Evolutionary conservation across 2,888 invertebrate genomes (phyloP).

Genomic region (Eupithecia subumbrata): DNA sequence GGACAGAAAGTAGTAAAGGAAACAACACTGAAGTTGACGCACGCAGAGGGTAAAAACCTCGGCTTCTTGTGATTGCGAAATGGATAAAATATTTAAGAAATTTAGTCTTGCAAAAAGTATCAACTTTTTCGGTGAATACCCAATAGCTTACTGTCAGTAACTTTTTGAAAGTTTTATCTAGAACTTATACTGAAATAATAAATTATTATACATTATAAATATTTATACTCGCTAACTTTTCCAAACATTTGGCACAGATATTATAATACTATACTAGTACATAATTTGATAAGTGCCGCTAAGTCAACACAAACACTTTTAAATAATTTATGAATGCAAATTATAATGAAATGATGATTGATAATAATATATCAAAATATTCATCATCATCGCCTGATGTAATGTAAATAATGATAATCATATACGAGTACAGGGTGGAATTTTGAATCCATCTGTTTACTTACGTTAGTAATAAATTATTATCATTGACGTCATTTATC

Average conservation of each 20-base stretch:
- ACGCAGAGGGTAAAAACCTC: constrained; percentile 1
- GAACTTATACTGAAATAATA: background rate
- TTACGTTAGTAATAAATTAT: too few relatives aligned
- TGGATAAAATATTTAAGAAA: background rate
- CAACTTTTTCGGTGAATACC: background rate
- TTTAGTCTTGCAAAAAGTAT: background rate
- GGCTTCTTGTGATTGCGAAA: background rate
- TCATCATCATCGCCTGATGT: too few relatives aligned
- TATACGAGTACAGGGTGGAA: too few relatives aligned
- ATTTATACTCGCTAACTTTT: background rate
- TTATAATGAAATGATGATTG: background rate
- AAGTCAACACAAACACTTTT: background rate
- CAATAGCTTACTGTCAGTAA: background rate
- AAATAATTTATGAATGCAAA: background rate
- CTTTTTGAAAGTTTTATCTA: background rate
- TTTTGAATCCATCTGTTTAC: too few relatives aligned
- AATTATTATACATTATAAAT: background rate
- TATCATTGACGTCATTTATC: too few relatives aligned
- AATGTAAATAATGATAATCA: too few relatives aligned
- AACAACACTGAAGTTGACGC: background rate
- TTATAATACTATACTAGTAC: too few relatives aligned
- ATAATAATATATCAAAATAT: background rate
- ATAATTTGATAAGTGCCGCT: background rate
- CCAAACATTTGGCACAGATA: too few relatives aligned
- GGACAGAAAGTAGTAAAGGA: background rate